These are phyloP conservation scores for Eilema depressum DNA, from an alignment of 2,888 invertebrate species.

Conservation along the genomic window DNA sequence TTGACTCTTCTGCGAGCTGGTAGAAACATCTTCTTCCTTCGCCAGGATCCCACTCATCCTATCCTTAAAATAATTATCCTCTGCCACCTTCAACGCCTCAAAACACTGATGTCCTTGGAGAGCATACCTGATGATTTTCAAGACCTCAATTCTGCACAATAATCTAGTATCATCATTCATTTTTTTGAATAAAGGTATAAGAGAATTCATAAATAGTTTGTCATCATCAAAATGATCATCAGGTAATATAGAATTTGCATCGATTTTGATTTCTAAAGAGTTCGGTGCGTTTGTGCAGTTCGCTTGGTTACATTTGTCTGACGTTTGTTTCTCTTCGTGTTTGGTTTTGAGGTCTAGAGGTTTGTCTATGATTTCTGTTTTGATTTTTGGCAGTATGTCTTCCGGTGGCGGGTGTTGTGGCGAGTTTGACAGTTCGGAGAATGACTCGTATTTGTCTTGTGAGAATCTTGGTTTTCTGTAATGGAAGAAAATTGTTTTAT, in stretches of 20 bases:
- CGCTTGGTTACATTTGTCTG: conserved; percentile 72
- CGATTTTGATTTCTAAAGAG: conserved; percentile 76
- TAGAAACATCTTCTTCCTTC: conserved; percentile 63
- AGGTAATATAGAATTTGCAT: conserved; percentile 76
- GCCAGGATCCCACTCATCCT: conserved; percentile 62
- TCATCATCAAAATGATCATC: conserved; percentile 82
- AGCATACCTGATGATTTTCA: conserved; percentile 78
- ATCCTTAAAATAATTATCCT: conserved; percentile 70
- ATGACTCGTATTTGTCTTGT: conserved; percentile 80
- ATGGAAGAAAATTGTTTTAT: conserved; percentile 16
- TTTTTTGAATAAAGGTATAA: conserved; percentile 79
- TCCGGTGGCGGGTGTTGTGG: conserved; percentile 77
- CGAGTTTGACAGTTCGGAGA: conserved; percentile 79
- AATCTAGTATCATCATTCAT: conserved; percentile 81
- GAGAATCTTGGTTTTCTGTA: conserved; percentile 79
- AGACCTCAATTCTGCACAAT: conserved; percentile 76
- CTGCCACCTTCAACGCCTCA: conserved; percentile 70
- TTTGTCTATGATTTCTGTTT: conserved; percentile 69
- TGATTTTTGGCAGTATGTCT: conserved; percentile 69
- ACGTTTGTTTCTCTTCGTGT: conserved; percentile 65
- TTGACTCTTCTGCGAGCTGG: conserved; percentile 40
- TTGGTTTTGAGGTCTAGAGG: conserved; percentile 76
- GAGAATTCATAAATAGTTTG: conserved; percentile 79
- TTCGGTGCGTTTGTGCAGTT: conserved; percentile 62
- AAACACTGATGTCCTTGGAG: conserved; percentile 76